These are phyloP conservation scores for Petrocephalus microphthalmus DNA, from an alignment of 2,113 vertebrate species.

Conservation along the genomic window DNA sequence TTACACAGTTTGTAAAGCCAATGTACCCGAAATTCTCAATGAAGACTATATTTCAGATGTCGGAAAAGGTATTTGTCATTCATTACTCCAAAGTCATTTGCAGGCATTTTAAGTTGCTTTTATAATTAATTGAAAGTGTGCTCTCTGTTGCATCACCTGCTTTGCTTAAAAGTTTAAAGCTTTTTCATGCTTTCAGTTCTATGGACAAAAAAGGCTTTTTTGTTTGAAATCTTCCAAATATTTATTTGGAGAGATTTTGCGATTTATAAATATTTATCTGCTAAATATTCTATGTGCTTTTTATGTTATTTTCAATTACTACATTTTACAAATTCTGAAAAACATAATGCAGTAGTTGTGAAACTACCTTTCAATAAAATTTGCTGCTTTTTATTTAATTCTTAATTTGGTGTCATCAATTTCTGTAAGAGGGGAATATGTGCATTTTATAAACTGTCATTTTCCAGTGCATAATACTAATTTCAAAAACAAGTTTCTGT, in stretches of 20 bases:
- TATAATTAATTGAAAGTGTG: constrained; percentile 19
- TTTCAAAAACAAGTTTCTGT: neutral
- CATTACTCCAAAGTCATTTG: constrained; percentile 38
- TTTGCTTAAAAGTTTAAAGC: neutral
- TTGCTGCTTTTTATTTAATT: neutral
- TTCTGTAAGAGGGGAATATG: neutral
- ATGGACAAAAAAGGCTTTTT: constrained; percentile 27
- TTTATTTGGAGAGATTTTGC: no score
- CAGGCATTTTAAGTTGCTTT: constrained; percentile 14
- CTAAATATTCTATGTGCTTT: neutral
- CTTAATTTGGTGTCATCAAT: neutral
- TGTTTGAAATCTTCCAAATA: constrained; percentile 43
- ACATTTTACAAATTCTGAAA: neutral
- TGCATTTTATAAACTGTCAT: neutral
- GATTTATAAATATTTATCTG: no score
- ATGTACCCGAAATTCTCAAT: constrained; percentile 89
- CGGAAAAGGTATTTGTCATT: constrained; percentile 90
- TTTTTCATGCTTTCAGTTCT: constrained; percentile 24
- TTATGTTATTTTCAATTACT: neutral
- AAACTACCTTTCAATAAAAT: neutral
- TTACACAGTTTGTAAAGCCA: constrained; percentile 88
- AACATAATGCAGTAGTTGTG: neutral
- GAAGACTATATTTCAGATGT: constrained; percentile 98
- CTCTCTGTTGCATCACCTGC: neutral
- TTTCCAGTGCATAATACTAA: neutral